These are phyloP conservation scores for Ptychodera flava DNA, from an alignment of 35 echinoderm and acorn worm species.

Conservation along the genomic window DNA sequence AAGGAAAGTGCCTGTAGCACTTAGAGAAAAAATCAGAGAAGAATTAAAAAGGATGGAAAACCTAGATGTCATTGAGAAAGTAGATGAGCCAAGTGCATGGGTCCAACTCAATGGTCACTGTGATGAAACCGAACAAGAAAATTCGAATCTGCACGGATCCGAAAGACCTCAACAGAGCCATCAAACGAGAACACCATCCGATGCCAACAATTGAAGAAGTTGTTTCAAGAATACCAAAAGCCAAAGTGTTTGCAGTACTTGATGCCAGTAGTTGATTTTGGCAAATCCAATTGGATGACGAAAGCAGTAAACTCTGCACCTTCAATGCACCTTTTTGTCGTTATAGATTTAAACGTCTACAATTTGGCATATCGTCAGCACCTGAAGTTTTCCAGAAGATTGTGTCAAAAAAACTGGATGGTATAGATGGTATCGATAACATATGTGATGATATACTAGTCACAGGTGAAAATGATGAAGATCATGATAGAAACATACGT, in stretches of 20 bases:
- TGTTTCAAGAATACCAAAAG: conserved; percentile 4
- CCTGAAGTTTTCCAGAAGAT: conserved; percentile 45
- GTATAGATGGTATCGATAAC: conserved; percentile 17
- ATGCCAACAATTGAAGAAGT: no score
- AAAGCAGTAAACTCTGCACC: conserved; percentile 28
- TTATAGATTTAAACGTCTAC: conserved; percentile 32
- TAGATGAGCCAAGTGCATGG: no score
- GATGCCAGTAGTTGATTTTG: conserved; percentile 26
- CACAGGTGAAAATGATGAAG: conserved; percentile 12
- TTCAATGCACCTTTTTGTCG: conserved; percentile 28
- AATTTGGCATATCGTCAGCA: conserved; percentile 20
- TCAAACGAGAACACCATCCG: conserved; percentile 31
- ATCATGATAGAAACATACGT: conserved; percentile 32
- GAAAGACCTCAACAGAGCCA: conserved; percentile 39
- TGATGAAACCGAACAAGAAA: no score
- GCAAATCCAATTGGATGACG: conserved; percentile 32
- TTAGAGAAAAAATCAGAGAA: conserved; percentile 17
- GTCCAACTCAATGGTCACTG: no score
- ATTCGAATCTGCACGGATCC: no score
- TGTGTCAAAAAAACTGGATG: conserved; percentile 20
- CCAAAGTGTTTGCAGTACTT: conserved; percentile 34
- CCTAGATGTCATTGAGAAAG: conserved; percentile 47
- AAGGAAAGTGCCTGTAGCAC: conserved; percentile 38
- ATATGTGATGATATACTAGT: conserved; percentile 34
- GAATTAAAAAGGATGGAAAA: conserved; percentile 56